A percentile compares a stretch with the other conserved stretches of the same genome.
Conservation (phyloP, 2,113 vertebrate genomes). For the Chloropsis cyanopogon region DNA sequence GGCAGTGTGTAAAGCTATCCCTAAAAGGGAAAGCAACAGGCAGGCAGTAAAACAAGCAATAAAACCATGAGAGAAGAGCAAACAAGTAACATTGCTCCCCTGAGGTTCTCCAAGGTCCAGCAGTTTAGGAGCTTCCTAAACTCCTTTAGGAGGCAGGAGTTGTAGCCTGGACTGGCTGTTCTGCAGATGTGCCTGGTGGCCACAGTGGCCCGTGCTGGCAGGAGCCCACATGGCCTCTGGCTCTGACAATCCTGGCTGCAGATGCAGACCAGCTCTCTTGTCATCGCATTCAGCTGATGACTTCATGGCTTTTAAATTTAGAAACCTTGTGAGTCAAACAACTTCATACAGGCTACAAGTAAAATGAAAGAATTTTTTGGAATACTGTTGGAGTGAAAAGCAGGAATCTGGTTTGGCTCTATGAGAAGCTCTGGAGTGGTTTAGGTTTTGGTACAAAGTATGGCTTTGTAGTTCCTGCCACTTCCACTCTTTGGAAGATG, state of each 20-base stretch:
- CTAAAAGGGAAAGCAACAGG: not conserved
- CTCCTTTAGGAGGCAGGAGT: not conserved
- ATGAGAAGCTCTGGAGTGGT: not conserved
- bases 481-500: not conserved
- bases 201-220: not conserved
- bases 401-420: not conserved
- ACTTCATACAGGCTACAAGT: not conserved
- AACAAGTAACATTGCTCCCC: not conserved
- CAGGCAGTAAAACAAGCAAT: not conserved
- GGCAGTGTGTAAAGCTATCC: not conserved
- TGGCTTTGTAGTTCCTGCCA: not conserved
- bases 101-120: not conserved
- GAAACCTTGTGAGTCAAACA: not conserved
- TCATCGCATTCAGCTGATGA: accelerated
- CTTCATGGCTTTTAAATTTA: not conserved
- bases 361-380: not conserved
- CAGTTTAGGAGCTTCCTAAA: not conserved
- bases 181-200: not conserved
- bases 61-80: not conserved
- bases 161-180: not conserved
- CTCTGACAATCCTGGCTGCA: not conserved
- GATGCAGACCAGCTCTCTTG: not conserved
- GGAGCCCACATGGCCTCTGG: not conserved
- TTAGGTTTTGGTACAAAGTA: not conserved
- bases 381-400: not conserved